Conservation (phyloP, 1,140 invertebrate species). For the Globodera ellingtonae region DNA sequence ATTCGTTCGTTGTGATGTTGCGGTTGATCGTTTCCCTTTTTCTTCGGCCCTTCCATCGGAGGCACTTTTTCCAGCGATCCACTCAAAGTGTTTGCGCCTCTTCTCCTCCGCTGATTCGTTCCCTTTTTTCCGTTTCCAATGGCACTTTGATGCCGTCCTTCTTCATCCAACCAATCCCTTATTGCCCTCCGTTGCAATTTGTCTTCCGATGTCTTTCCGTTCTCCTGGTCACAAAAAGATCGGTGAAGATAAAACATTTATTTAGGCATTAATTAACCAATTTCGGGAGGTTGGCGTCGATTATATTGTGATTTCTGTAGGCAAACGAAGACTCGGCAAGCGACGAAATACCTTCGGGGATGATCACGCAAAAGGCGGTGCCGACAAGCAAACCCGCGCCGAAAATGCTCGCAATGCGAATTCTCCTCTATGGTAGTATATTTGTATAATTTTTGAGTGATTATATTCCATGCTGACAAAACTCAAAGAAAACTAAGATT, state of each 20-base stretch:
- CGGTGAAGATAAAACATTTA: no score
- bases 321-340: constrained; percentile 32
- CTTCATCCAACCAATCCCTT: background rate
- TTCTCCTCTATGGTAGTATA: constrained; percentile 76
- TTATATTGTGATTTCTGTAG: background rate
- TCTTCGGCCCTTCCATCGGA: no score
- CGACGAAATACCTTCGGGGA: constrained; percentile 85
- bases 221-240: no score
- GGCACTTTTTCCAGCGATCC: no score
- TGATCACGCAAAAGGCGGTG: constrained; percentile 93
- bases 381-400: constrained; percentile 96
- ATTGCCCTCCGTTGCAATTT: background rate
- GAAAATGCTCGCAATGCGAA: constrained; percentile 88
- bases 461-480: constrained; percentile 3
- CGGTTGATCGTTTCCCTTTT: background rate
- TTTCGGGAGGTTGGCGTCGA: no score
- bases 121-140: background rate
- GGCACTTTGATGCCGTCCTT: background rate
- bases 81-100: background rate
- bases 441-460: constrained; percentile 11
- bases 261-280: no score
- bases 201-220: background rate
- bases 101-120: background rate
- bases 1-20: background rate
- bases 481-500: no score